Percentiles rank a stretch among this genome's conserved stretches.
Conservation (phyloP, 2,797 vertebrate species). For the Ficedula albicollis region DNA sequence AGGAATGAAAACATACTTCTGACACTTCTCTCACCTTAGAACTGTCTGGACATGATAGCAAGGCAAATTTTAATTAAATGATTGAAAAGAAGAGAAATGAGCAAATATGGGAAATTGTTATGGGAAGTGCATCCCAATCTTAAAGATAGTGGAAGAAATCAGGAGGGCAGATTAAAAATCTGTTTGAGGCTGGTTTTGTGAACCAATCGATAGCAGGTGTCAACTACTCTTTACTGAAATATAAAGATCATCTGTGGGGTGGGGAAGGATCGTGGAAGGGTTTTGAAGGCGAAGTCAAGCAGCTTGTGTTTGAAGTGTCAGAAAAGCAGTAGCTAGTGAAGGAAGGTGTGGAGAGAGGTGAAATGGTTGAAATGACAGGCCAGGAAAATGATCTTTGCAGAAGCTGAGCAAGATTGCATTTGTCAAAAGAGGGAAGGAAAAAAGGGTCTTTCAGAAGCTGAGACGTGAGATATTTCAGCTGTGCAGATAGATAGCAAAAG, state of each 20-base stretch:
- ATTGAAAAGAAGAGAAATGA: neutral
- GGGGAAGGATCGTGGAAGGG: neutral
- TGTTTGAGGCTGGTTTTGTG: neutral
- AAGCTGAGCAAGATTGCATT: slow-evolving; percentile 27
- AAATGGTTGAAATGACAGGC: slow-evolving; percentile 30
- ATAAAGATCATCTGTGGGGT: slow-evolving; percentile 13
- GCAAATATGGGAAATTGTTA: neutral
- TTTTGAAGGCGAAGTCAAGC: slow-evolving; percentile 34
- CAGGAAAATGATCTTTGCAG: slow-evolving; percentile 19
- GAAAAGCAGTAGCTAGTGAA: neutral
- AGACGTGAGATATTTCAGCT: neutral
- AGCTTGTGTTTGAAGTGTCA: slow-evolving; percentile 30
- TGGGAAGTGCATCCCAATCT: neutral
- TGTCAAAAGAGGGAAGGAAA: slow-evolving; percentile 29
- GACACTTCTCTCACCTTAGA: neutral
- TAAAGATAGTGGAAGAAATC: neutral
- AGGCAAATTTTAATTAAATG: neutral
- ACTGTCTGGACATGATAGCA: neutral
- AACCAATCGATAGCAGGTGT: neutral
- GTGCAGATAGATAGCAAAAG: neutral
- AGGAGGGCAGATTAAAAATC: neutral
- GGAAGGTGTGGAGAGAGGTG: neutral
- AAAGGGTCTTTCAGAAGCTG: neutral
- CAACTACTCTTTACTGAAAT: neutral
- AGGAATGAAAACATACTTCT: neutral